These are phyloP conservation scores for Pelecanoides urinatrix DNA, from an alignment of 2,113 vertebrate genomes.

Conservation along the genomic window DNA sequence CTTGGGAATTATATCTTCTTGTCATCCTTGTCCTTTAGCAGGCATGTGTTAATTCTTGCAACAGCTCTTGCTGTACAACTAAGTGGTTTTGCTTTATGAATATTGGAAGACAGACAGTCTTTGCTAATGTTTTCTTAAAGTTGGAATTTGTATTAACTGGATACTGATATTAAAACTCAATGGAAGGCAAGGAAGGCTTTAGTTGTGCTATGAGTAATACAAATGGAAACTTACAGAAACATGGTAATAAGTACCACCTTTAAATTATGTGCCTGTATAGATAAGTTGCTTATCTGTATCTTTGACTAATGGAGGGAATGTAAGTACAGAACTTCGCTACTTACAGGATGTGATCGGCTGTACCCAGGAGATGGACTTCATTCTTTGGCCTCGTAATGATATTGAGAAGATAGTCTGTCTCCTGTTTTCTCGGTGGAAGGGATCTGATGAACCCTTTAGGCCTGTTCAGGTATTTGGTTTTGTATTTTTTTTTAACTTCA, in stretches of 20 bases:
- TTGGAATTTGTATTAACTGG: neutral
- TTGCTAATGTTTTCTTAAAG: neutral
- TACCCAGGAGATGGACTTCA: conserved; percentile 99
- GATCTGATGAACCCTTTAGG: conserved; percentile 95
- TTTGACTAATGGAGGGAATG: neutral
- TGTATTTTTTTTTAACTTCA: neutral
- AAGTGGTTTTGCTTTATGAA: neutral
- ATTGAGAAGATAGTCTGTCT: conserved; percentile 99
- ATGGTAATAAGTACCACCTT: neutral
- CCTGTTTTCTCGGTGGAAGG: conserved; percentile 98
- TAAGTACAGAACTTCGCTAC: neutral
- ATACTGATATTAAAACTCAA: neutral
- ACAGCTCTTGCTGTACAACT: neutral
- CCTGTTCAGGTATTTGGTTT: conserved; percentile 89
- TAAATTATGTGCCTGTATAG: neutral
- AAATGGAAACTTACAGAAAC: neutral
- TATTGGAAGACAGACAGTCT: neutral
- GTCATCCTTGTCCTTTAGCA: neutral
- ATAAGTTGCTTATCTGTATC: neutral
- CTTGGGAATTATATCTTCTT: neutral
- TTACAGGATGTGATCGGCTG: conserved; percentile 95
- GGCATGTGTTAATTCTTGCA: neutral
- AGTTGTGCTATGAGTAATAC: neutral
- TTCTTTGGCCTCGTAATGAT: conserved; percentile 98
- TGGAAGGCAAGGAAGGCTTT: neutral